Conservation (phyloP, 35 echinoderm and acorn worm species). For the Acanthaster planci region DNA sequence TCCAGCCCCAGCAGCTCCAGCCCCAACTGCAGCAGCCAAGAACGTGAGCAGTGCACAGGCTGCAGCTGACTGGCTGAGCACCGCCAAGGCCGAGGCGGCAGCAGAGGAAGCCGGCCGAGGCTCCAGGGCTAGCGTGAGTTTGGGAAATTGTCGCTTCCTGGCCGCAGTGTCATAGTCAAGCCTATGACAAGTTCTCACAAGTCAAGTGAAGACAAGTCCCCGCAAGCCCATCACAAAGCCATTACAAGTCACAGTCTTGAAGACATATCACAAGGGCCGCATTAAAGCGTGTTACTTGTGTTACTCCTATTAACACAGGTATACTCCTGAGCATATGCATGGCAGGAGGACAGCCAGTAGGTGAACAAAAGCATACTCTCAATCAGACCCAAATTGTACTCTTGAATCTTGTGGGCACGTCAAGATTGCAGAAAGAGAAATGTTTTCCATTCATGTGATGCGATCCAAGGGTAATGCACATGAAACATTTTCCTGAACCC, state of each 20-base stretch:
- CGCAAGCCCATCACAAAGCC: not conserved
- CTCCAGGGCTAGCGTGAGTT: conserved; percentile 71
- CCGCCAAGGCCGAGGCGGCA: conserved; percentile 82
- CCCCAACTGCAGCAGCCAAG: not conserved
- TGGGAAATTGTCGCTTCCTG: not conserved
- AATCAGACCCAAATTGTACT: too few relatives aligned
- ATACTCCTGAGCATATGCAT: too few relatives aligned
- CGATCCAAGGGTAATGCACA: too few relatives aligned
- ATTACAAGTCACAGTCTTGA: not conserved
- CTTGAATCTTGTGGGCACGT: too few relatives aligned
- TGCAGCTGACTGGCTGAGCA: conserved; percentile 92
- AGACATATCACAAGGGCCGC: not conserved
- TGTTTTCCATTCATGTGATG: too few relatives aligned
- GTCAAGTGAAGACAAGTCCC: not conserved
- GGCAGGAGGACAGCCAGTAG: too few relatives aligned
- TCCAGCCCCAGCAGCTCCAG: conserved; percentile 19
- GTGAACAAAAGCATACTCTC: too few relatives aligned
- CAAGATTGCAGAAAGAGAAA: too few relatives aligned
- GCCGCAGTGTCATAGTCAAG: not conserved
- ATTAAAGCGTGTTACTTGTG: not conserved
- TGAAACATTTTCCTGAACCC: too few relatives aligned
- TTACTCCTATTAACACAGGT: too few relatives aligned
- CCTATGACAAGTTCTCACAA: not conserved
- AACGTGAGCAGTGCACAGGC: conserved; percentile 74
- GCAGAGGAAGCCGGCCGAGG: conserved; percentile 20